Percentiles rank a stretch among this genome's conserved stretches.
These are phyloP conservation scores for Pterostichus niger DNA, from an alignment of 2,888 invertebrate species.

Conservation along the genomic window DNA sequence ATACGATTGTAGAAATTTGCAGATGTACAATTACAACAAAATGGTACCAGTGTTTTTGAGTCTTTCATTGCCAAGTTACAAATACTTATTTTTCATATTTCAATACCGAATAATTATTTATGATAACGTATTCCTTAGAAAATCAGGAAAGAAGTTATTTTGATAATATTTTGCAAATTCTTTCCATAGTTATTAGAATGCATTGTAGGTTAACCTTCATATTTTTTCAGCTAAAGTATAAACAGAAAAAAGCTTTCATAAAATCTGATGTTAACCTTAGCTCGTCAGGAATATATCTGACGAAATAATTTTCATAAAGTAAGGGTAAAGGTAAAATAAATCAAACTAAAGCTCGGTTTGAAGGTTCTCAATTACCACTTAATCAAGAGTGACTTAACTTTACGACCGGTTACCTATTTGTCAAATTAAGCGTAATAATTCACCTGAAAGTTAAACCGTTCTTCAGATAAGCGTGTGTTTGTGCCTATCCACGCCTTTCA, in stretches of 20 bases:
- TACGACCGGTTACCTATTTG: conserved; percentile 31
- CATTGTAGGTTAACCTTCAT: neutral
- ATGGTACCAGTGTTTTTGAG: too few species aligned
- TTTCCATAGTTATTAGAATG: neutral
- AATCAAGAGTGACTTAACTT: conserved; percentile 38
- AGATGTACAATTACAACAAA: too few species aligned
- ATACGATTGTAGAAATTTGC: too few species aligned
- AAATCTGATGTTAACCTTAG: too few species aligned
- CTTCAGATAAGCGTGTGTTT: neutral
- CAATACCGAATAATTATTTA: too few species aligned
- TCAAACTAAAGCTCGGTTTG: neutral
- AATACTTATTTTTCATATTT: too few species aligned
- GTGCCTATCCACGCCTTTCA: neutral
- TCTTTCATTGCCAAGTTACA: too few species aligned
- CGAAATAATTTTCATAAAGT: neutral
- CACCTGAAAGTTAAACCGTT: conserved; percentile 16
- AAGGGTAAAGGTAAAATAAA: conserved; percentile 28
- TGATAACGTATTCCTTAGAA: too few species aligned
- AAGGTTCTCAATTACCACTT: conserved; percentile 17
- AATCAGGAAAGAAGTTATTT: too few species aligned
- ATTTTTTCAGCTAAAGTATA: neutral
- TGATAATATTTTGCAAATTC: neutral
- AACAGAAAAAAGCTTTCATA: too few species aligned
- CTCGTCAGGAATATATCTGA: neutral
- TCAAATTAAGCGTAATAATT: conserved; percentile 50